Percentiles rank a stretch among this genome's conserved stretches.
Evolutionary conservation across 2,113 vertebrate genomes (phyloP).

Genomic region (Cebidichthys violaceus): DNA sequence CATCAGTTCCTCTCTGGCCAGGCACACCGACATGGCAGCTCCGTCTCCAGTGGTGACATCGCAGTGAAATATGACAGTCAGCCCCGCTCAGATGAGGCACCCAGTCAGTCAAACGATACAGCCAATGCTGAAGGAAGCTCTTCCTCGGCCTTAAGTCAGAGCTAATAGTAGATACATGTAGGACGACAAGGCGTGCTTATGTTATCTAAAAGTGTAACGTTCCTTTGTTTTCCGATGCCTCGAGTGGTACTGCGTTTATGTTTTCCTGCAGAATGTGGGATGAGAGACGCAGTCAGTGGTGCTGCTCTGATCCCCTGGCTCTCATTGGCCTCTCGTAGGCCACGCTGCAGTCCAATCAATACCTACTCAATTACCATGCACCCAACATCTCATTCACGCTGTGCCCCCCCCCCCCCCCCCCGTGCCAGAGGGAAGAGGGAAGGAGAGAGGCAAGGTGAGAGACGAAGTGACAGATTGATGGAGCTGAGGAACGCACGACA

Average conservation of each 20-base stretch:
- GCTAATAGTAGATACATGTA: slow-evolving; percentile 22
- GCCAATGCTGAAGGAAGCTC: slow-evolving; percentile 40
- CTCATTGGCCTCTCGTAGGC: slow-evolving; percentile 70
- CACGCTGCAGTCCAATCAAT: slow-evolving; percentile 85
- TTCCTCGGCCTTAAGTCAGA: slow-evolving; percentile 31
- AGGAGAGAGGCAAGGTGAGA: slow-evolving; percentile 64
- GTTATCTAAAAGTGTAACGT: slow-evolving; percentile 33
- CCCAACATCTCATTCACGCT: slow-evolving; percentile 79
- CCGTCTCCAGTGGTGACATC: slow-evolving; percentile 65
- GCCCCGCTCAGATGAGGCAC: slow-evolving; percentile 48
- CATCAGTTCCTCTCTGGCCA: slow-evolving; percentile 43
- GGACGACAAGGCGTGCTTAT: slow-evolving; percentile 20
- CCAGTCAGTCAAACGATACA: slow-evolving; percentile 57
- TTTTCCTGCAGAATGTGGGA: slow-evolving; percentile 66
- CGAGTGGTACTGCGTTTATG: slow-evolving; percentile 37
- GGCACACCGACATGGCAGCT: slow-evolving; percentile 59
- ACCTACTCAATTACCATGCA: slow-evolving; percentile 82
- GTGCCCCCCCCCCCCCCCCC: slow-evolving; percentile 54
- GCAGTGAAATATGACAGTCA: slow-evolving; percentile 70
- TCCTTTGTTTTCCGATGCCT: slow-evolving; percentile 20
- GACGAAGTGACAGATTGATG: slow-evolving; percentile 45
- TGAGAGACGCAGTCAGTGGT: slow-evolving; percentile 55
- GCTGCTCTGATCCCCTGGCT: slow-evolving; percentile 67
- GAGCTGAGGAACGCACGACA: slow-evolving; percentile 52
- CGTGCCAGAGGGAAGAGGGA: slow-evolving; percentile 52